Evolutionary conservation across 2,888 invertebrate species (phyloP).

Genomic region (Eurytoma adleriae): DNA sequence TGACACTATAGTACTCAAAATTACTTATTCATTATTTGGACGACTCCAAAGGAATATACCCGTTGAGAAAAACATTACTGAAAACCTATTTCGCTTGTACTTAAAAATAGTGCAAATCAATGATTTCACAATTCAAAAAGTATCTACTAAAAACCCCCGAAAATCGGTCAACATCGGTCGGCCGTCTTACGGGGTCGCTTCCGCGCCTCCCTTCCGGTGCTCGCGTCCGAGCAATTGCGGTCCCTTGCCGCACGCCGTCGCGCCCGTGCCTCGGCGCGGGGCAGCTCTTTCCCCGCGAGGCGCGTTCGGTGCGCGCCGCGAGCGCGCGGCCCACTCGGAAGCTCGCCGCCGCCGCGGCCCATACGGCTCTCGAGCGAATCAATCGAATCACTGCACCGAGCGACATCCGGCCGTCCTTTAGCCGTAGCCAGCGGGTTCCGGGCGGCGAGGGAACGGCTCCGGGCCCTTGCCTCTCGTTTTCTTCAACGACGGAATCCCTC

Average conservation of each 20-base stretch:
- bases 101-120: too few species aligned
- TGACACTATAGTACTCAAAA: too few species aligned
- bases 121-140: too few species aligned
- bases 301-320: not conserved
- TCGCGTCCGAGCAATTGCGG: constrained; percentile 42
- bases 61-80: too few species aligned
- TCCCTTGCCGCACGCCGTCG: constrained; percentile 51
- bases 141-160: too few species aligned
- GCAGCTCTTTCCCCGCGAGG: constrained; percentile 21
- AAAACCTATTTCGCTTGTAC: too few species aligned
- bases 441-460: not conserved
- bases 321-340: constrained; percentile 66
- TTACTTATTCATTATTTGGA: too few species aligned
- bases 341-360: constrained; percentile 64
- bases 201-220: constrained; percentile 21
- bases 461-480: too few species aligned
- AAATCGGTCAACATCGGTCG: not conserved
- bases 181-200: constrained; percentile 1
- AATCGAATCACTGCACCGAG: constrained; percentile 70
- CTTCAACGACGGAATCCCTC: too few species aligned
- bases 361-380: constrained; percentile 65
- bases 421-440: constrained; percentile 3
- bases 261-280: constrained; percentile 17
- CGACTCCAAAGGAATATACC: too few species aligned
- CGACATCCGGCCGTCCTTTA: constrained; percentile 67